Evolutionary conservation across 2,113 vertebrate genomes (phyloP).

Genomic region (Martes martes): DNA sequence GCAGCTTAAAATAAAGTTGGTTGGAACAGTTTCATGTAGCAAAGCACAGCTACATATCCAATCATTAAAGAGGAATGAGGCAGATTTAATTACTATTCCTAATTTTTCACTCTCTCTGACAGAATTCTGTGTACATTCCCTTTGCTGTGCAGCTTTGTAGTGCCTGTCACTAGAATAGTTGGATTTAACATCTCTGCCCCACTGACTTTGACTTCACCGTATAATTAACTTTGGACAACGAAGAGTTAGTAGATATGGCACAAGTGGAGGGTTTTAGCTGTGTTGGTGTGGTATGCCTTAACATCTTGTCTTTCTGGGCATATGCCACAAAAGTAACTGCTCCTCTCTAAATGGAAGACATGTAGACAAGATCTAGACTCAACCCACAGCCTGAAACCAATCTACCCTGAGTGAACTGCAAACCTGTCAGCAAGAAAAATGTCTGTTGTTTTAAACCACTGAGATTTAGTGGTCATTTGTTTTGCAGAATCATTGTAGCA

Average conservation of each 20-base stretch:
- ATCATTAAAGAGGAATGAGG: not conserved
- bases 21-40: not conserved
- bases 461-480: not conserved
- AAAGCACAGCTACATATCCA: not conserved
- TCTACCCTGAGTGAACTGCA: not conserved
- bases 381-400: conserved; percentile 16
- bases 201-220: not conserved
- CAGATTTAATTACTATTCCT: not conserved
- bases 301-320: not conserved
- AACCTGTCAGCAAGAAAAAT: not conserved
- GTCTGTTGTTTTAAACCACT: not conserved
- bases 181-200: not conserved
- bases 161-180: not conserved
- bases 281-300: not conserved
- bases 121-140: not conserved
- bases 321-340: not conserved
- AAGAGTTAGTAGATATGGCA: not conserved
- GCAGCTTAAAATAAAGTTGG: not conserved
- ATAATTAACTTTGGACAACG: not conserved
- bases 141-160: not conserved
- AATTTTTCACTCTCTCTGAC: not conserved
- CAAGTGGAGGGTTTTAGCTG: not conserved
- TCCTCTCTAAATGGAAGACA: not conserved
- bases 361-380: not conserved
- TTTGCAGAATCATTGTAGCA: not conserved